Conservation (phyloP, 1,140 invertebrate species). For the Drosophila pallidifrons region DNA sequence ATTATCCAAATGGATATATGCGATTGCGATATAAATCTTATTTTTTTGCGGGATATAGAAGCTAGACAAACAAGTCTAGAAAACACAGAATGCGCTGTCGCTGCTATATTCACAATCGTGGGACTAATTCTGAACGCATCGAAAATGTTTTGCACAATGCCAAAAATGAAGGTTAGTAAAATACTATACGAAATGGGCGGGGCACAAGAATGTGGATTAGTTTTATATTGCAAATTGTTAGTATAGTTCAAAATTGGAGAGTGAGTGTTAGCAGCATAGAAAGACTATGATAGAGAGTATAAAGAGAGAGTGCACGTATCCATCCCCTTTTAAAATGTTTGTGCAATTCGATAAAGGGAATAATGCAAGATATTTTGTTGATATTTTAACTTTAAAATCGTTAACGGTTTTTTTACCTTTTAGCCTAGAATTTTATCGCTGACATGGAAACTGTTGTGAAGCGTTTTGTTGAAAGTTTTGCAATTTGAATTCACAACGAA, state of each 20-base stretch:
- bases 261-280: background rate
- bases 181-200: conserved; percentile 4
- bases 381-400: conserved; percentile 32
- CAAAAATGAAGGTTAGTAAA: conserved; percentile 67
- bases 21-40: conserved; percentile 58
- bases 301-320: conserved; percentile 8
- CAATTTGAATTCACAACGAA: conserved; percentile 73
- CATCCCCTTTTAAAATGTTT: conserved; percentile 18
- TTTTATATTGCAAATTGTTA: conserved; percentile 49
- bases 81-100: background rate
- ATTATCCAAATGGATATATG: conserved; percentile 68
- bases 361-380: conserved; percentile 2
- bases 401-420: conserved; percentile 65
- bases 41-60: conserved; percentile 15
- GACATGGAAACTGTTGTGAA: conserved; percentile 18
- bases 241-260: conserved; percentile 24
- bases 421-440: conserved; percentile 4
- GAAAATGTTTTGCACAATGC: conserved; percentile 61
- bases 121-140: conserved; percentile 11
- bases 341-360: conserved; percentile 30
- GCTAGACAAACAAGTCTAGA: conserved; percentile 3
- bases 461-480: conserved; percentile 56
- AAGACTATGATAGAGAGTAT: background rate
- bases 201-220: conserved; percentile 31
- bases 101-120: conserved; percentile 3